Evolutionary conservation across 2,888 invertebrate genomes (phyloP), one percentile per base, ranked within the genome.

Genomic region (Drosophila sordidula): DNA sequence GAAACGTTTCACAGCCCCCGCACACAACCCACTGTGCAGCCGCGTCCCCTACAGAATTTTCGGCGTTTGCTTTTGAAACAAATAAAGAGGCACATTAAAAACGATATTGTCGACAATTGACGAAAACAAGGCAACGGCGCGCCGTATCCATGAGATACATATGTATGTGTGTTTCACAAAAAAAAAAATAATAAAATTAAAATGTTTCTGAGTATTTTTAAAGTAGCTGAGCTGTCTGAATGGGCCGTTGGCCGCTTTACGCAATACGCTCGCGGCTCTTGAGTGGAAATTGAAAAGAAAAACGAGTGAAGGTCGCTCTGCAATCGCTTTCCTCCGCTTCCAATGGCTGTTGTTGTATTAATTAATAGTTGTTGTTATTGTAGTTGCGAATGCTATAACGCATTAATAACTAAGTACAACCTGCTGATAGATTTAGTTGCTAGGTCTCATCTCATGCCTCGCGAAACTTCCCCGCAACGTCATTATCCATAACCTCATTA

Each of bases 81-180:
- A 80, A 80, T 82, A 68, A 75, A 71, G 75, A 66, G 70, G 54
- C 63, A 67, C 75, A 76, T 70, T 78, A 71, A 80, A 85, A 83
- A 70, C 76, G 75, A 78, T 85, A 80, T 82, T 85, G 87, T 85
- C 84, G 84, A 82, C 85, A 87, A 87, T 85, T 87, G 87, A 85
- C 82, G 87, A 85, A 82, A 84, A 70, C 85, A 87, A 78, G 84
- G 78, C 75, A 69, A 52, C 61, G 50, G 32, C 50, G 26, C 12
- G n/a, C 25, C 59, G 42, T 12, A 52, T 41, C 54, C 39, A 49
- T 52, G 9, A 41, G 41, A 52, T 29, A 57, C 25, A 18, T 29
- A 32, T 66, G 12, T 52, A 47, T 57, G n/a, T 32, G 3, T 11
- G 32, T 32, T 26, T 29, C 29, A 9, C 9, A 29, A 22, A 22